Percentiles rank a stretch among this genome's conserved stretches.
phyloP scores from a whole-genome alignment of 2,113 vertebrate genomes.

The Eulemur macaco region DNA sequence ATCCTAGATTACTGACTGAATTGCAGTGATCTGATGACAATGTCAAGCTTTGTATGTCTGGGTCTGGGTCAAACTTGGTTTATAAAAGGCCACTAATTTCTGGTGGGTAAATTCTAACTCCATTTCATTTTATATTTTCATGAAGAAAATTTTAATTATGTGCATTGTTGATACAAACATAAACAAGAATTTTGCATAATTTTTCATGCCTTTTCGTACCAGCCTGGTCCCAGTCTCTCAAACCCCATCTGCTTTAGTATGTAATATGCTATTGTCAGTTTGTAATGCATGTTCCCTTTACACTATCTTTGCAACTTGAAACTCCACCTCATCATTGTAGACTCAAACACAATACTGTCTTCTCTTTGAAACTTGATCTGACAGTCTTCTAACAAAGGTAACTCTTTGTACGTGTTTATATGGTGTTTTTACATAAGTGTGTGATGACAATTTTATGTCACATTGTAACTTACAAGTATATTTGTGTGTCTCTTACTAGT shows the following conservation, averaged over 20 bases:
- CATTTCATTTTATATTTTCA: constrained; percentile 27
- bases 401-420: neutral
- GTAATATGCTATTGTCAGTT: neutral
- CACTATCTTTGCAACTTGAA: neutral
- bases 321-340: neutral
- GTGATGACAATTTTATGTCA: neutral
- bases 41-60: neutral
- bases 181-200: neutral
- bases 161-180: neutral
- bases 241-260: neutral
- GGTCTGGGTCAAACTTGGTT: neutral
- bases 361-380: neutral
- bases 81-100: neutral
- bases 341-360: neutral
- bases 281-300: neutral
- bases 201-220: neutral
- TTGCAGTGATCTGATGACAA: neutral
- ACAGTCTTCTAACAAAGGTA: neutral
- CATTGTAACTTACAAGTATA: neutral
- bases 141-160: neutral
- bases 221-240: neutral
- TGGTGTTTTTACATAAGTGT: neutral
- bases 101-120: neutral
- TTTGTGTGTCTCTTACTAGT: neutral
- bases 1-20: constrained; percentile 15